Conservation (phyloP, 2,797 vertebrate genomes). For the Antennarius maculatus region DNA sequence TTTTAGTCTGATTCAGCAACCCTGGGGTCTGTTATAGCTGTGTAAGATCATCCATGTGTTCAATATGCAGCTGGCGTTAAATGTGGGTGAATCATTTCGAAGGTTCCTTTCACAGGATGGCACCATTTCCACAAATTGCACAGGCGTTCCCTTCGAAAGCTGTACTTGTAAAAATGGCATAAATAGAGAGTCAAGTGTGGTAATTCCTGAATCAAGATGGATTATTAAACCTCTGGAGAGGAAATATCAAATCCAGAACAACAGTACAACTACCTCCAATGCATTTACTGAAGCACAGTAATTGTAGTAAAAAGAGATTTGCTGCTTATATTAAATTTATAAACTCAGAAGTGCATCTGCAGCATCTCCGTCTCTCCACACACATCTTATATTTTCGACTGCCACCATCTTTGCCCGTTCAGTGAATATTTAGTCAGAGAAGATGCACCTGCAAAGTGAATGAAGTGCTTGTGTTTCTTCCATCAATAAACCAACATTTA, state of each 20-base stretch:
- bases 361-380: neutral
- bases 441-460: no score
- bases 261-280: neutral
- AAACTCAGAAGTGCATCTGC: neutral
- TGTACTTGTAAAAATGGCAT: conserved; percentile 8
- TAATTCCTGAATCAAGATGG: conserved; percentile 8
- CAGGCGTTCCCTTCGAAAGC: conserved; percentile 3
- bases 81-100: conserved; percentile 33
- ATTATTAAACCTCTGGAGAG: conserved; percentile 17
- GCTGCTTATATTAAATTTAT: neutral
- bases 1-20: conserved; percentile 27
- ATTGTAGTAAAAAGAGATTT: neutral
- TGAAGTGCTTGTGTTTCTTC: no score
- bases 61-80: conserved; percentile 34
- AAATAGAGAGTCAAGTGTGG: conserved; percentile 8
- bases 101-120: conserved; percentile 39
- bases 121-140: conserved; percentile 16
- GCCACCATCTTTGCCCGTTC: neutral
- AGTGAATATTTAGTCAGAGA: neutral
- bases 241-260: conserved; percentile 9
- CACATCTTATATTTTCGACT: neutral
- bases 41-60: conserved; percentile 19
- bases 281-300: conserved; percentile 1
- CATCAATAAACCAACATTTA: no score
- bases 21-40: conserved; percentile 3